Evolutionary conservation across 2,797 vertebrate genomes (phyloP).

Genomic region (Myiothlypis coronata): DNA sequence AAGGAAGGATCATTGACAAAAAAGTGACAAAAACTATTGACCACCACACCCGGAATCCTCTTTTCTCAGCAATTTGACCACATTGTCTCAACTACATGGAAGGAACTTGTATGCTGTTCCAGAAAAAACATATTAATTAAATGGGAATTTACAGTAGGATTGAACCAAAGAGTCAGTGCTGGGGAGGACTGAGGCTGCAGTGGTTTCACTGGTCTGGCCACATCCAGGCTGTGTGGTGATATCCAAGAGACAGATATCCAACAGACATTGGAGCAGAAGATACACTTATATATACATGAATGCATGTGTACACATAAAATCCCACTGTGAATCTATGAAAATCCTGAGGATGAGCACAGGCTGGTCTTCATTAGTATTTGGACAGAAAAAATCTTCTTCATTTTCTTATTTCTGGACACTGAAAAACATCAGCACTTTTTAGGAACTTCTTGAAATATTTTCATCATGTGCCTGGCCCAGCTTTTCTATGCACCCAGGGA

Average conservation of each 20-base stretch:
- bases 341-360: not conserved
- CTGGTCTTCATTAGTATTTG: not conserved
- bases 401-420: not conserved
- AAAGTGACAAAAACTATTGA: not conserved
- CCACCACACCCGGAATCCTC: not conserved
- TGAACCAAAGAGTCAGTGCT: not conserved
- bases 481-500: not conserved
- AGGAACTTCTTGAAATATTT: conserved; percentile 42
- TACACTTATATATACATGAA: not conserved
- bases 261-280: not conserved
- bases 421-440: not conserved
- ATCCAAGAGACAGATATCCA: not conserved
- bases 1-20: not conserved
- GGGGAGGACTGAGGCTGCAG: not conserved
- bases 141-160: not conserved
- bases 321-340: not conserved
- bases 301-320: not conserved
- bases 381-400: not conserved
- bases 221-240: not conserved
- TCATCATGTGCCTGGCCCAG: not conserved
- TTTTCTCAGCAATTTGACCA: not conserved
- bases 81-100: not conserved
- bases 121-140: not conserved
- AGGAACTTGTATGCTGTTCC: accelerated
- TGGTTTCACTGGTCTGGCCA: not conserved